Conservation (phyloP, 2,888 invertebrate species). For the Apodemia hepburni region DNA sequence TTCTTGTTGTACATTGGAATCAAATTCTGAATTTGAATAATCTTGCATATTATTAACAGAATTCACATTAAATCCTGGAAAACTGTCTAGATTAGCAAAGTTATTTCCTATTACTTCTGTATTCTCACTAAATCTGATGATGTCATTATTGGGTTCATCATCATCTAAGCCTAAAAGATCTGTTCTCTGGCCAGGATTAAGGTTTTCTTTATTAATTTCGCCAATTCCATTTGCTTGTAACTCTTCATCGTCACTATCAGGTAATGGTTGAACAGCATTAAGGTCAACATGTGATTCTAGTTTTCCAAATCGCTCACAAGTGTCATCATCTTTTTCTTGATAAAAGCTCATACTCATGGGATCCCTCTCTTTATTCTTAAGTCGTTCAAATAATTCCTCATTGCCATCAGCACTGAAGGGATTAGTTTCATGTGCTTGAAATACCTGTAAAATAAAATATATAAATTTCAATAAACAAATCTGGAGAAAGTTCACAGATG, state of each 20-base stretch:
- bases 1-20: conserved; percentile 51
- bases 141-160: conserved; percentile 64
- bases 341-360: conserved; percentile 85
- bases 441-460: conserved; percentile 50
- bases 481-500: no score
- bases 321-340: conserved; percentile 80
- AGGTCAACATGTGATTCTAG: conserved; percentile 73
- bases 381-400: conserved; percentile 70
- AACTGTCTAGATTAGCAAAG: conserved; percentile 46
- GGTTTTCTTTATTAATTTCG: conserved; percentile 59
- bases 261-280: conserved; percentile 79
- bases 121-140: conserved; percentile 55
- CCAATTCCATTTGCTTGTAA: conserved; percentile 48
- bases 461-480: no score
- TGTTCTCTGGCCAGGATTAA: conserved; percentile 48
- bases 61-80: conserved; percentile 50
- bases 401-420: conserved; percentile 66
- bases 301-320: conserved; percentile 60
- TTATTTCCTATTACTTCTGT: conserved; percentile 43
- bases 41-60: conserved; percentile 49
- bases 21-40: conserved; percentile 56
- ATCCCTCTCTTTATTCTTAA: conserved; percentile 80
- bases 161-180: conserved; percentile 42
- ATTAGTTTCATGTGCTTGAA: conserved; percentile 70
- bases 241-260: conserved; percentile 75